phyloP scores from a whole-genome alignment of 2,888 invertebrate genomes.

The Orchesellides sinensis region DNA sequence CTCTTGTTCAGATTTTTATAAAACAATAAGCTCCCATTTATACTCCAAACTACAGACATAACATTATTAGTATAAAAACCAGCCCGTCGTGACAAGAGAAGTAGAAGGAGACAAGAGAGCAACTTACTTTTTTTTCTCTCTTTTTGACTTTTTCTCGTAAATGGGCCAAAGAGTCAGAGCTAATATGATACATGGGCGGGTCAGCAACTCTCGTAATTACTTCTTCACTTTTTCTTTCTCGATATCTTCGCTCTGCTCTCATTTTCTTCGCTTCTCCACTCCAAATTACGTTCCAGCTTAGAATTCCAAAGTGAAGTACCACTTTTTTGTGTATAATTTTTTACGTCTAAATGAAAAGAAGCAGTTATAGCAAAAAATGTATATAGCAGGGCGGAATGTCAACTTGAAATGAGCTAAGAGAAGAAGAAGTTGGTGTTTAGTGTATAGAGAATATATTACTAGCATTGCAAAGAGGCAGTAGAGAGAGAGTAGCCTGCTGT shows the following conservation, averaged over 20 bases:
- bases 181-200: slow-evolving; percentile 59
- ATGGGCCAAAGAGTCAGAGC: slow-evolving; percentile 39
- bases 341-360: not conserved
- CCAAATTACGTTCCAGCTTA: not conserved
- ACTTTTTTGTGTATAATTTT: not conserved
- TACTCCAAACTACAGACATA: too few species aligned
- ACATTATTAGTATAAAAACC: too few species aligned
- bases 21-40: too few species aligned
- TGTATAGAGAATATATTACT: too few species aligned
- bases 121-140: not conserved
- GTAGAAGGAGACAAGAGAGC: not conserved
- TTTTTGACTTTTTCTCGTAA: slow-evolving; percentile 7
- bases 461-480: too few species aligned
- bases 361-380: not conserved
- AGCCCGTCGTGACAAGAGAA: slow-evolving; percentile 33
- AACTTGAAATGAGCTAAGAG: slow-evolving; percentile 22
- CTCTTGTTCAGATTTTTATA: too few species aligned
- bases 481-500: slow-evolving; percentile 36
- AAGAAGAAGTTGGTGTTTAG: slow-evolving; percentile 21
- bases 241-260: not conserved
- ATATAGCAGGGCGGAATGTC: slow-evolving; percentile 51
- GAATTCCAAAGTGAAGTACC: not conserved
- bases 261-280: too few species aligned
- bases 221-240: slow-evolving; percentile 37
- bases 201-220: slow-evolving; percentile 52